Conservation (phyloP, 1,140 invertebrate genomes). For the Brachionus calyciflorus region DNA sequence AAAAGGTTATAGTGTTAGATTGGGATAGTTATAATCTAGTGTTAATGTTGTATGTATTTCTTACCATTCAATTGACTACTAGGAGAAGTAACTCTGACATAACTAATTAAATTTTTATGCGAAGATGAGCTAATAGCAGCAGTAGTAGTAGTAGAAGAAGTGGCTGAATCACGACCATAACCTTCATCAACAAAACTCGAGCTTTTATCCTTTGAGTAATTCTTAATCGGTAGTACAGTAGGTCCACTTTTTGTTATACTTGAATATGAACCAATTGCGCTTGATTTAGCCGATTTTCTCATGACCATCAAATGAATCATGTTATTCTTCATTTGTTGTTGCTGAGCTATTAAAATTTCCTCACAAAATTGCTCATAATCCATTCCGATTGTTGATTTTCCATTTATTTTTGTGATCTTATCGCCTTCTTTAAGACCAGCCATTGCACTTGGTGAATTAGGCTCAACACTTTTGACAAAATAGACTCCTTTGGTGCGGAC, state of each 20-base stretch:
- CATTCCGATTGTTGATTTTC: conserved; percentile 40
- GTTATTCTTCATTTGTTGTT: conserved; percentile 41
- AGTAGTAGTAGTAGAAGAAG: conserved; percentile 41
- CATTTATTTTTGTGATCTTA: conserved; percentile 46
- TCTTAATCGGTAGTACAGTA: conserved; percentile 19
- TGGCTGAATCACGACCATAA: conserved; percentile 24
- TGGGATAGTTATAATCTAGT: too few species aligned
- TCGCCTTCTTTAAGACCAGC: conserved; percentile 40
- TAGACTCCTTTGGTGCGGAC: conserved; percentile 16
- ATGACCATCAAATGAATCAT: conserved; percentile 47
- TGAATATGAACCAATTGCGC: conserved; percentile 7
- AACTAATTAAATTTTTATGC: conserved; percentile 33
- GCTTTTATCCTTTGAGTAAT: conserved; percentile 15
- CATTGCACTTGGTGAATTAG: background rate
- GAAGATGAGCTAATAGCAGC: conserved; percentile 30
- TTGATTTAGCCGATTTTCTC: conserved; percentile 42
- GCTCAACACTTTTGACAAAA: conserved; percentile 24
- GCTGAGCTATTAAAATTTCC: conserved; percentile 22
- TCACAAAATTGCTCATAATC: conserved; percentile 44
- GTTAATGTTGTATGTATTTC: background rate
- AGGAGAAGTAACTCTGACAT: conserved; percentile 29
- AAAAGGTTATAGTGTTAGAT: too few species aligned
- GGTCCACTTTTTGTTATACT: background rate
- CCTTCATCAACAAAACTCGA: conserved; percentile 45
- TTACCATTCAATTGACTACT: conserved; percentile 5